These are phyloP conservation scores for Allacma fusca DNA, from an alignment of 2,888 invertebrate genomes.

Conservation along the genomic window DNA sequence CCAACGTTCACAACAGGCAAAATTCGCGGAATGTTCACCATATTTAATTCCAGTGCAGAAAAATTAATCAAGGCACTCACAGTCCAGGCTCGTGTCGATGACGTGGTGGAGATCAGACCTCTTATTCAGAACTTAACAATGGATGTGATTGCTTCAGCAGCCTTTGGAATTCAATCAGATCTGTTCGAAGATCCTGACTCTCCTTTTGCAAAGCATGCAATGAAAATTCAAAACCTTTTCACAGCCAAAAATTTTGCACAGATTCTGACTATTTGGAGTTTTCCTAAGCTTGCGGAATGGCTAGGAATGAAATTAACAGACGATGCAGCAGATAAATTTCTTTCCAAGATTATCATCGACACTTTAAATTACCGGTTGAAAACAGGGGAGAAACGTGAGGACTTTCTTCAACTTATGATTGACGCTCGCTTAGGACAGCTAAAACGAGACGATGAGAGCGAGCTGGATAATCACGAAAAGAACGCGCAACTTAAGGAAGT, in stretches of 20 bases:
- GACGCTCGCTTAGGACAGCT: slow-evolving; percentile 13
- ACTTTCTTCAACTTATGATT: slow-evolving; percentile 34
- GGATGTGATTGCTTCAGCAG: too few species aligned
- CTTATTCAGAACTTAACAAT: slow-evolving; percentile 29
- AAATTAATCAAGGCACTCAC: not conserved
- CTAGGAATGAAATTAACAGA: slow-evolving; percentile 13
- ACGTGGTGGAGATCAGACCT: not conserved
- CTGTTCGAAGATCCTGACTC: slow-evolving; percentile 22
- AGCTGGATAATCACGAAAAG: slow-evolving; percentile 4
- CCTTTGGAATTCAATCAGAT: slow-evolving; percentile 29
- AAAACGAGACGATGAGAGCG: slow-evolving; percentile 13
- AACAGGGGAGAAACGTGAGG: slow-evolving; percentile 32
- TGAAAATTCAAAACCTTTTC: slow-evolving; percentile 7
- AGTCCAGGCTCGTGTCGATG: not conserved
- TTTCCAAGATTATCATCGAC: slow-evolving; percentile 11
- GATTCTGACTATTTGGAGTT: not conserved
- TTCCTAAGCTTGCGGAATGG: not conserved
- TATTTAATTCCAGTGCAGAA: not conserved
- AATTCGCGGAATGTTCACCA: too few species aligned
- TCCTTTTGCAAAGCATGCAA: not conserved
- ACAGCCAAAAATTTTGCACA: not conserved
- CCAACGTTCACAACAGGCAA: slow-evolving; percentile 4
- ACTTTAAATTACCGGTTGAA: not conserved
- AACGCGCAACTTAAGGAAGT: not conserved
- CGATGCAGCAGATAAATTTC: slow-evolving; percentile 21